These are phyloP conservation scores for Melanerpes aurifrons DNA, from an alignment of 2,113 vertebrate species.

Conservation along the genomic window DNA sequence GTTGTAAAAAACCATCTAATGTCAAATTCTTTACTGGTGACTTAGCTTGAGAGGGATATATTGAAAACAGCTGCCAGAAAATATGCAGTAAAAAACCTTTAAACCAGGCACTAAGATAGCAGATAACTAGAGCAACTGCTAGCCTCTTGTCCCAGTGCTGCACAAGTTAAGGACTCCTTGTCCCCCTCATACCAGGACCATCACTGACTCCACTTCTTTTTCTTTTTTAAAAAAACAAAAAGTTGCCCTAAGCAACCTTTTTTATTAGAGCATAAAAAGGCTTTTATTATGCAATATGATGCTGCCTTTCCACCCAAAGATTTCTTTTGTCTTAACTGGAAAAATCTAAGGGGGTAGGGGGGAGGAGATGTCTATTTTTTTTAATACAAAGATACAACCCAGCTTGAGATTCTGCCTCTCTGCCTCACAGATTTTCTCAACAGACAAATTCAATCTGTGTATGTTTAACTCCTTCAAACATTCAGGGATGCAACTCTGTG, in stretches of 20 bases:
- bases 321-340: conserved; percentile 67
- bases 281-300: conserved; percentile 68
- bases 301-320: conserved; percentile 62
- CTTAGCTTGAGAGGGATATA: conserved; percentile 47
- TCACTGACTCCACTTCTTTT: not conserved
- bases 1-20: conserved; percentile 43
- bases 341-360: conserved; percentile 24
- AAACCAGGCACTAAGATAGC: conserved; percentile 57
- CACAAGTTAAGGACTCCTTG: conserved; percentile 7
- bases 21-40: conserved; percentile 73
- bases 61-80: conserved; percentile 71
- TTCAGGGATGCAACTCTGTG: not conserved
- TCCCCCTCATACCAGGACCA: not conserved
- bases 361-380: conserved; percentile 46
- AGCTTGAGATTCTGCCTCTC: conserved; percentile 47
- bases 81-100: conserved; percentile 64
- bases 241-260: conserved; percentile 53
- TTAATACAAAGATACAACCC: conserved; percentile 56
- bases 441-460: conserved; percentile 44
- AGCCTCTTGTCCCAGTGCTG: conserved; percentile 4
- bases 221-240: not conserved
- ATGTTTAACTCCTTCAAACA: not conserved
- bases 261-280: conserved; percentile 54
- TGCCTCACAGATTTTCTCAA: conserved; percentile 25
- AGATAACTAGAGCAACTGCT: conserved; percentile 42